Evolutionary conservation across 2,113 vertebrate genomes (phyloP).

Genomic region (Amazona vittata): DNA sequence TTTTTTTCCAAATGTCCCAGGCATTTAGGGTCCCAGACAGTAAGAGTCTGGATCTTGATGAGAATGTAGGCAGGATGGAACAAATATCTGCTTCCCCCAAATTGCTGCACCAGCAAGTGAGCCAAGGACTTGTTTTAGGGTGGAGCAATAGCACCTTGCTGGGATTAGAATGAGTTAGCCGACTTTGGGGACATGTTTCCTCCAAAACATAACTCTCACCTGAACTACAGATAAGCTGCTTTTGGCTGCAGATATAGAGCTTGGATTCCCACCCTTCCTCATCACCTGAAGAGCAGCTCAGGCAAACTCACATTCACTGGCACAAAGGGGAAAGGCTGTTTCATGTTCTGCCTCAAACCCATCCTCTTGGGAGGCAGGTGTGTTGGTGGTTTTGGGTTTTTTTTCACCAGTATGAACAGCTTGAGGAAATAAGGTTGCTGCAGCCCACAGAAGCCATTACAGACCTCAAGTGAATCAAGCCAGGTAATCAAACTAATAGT

Average conservation of each 20-base stretch:
- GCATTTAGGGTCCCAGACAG: not conserved
- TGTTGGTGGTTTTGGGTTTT: not conserved
- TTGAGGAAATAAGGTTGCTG: conserved; percentile 25
- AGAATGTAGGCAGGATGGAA: not conserved
- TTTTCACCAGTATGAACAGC: not conserved
- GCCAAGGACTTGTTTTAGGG: not conserved
- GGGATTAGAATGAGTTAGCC: not conserved
- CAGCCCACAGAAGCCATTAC: not conserved
- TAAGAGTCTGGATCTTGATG: not conserved
- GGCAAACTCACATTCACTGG: not conserved
- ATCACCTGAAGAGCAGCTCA: not conserved
- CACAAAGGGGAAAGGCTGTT: not conserved
- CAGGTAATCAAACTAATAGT: conserved; percentile 18
- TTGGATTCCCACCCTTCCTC: not conserved
- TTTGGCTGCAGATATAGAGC: not conserved
- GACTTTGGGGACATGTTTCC: not conserved
- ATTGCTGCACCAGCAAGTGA: not conserved
- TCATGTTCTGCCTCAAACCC: not conserved
- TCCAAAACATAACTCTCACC: not conserved
- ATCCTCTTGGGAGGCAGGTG: not conserved
- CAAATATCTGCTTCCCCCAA: not conserved
- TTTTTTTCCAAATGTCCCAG: not conserved
- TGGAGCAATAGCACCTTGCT: not conserved
- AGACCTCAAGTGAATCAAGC: conserved; percentile 4
- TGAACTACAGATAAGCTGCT: not conserved